phyloP scores from a whole-genome alignment of 2,888 invertebrate genomes.

The Germaria angustata region DNA sequence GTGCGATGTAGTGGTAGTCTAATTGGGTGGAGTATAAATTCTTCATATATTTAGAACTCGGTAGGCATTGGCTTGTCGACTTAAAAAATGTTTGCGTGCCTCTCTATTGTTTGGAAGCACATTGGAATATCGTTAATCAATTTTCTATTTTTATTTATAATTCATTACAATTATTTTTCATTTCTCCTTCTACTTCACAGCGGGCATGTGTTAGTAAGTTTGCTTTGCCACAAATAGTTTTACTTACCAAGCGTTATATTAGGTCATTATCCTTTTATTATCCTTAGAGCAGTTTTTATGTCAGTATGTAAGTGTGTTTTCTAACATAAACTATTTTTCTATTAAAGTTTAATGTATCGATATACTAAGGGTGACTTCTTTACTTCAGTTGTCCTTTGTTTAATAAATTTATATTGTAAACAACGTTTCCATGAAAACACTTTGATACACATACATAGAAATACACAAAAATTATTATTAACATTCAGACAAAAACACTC shows the following conservation, averaged over 20 bases:
- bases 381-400: slow-evolving; percentile 21
- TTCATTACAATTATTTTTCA: too few species aligned
- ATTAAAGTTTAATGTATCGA: slow-evolving; percentile 43
- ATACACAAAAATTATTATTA: neutral
- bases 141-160: too few species aligned
- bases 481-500: slow-evolving; percentile 1
- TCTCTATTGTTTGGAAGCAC: too few species aligned
- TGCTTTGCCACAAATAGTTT: slow-evolving; percentile 26
- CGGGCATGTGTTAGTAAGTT: too few species aligned
- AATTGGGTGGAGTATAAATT: too few species aligned
- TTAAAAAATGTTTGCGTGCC: too few species aligned
- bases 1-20: too few species aligned
- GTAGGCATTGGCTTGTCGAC: too few species aligned
- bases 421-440: slow-evolving; percentile 67
- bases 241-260: slow-evolving; percentile 65
- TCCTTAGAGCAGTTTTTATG: slow-evolving; percentile 67
- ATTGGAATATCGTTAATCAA: too few species aligned
- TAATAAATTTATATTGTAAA: slow-evolving; percentile 48
- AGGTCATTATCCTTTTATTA: slow-evolving; percentile 74
- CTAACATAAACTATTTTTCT: slow-evolving; percentile 11
- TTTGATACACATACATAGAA: neutral
- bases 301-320: neutral
- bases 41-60: too few species aligned
- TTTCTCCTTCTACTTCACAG: too few species aligned
- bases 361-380: slow-evolving; percentile 46